Conservation (phyloP, 2,888 invertebrate genomes). For the Hymenopus coronatus region DNA sequence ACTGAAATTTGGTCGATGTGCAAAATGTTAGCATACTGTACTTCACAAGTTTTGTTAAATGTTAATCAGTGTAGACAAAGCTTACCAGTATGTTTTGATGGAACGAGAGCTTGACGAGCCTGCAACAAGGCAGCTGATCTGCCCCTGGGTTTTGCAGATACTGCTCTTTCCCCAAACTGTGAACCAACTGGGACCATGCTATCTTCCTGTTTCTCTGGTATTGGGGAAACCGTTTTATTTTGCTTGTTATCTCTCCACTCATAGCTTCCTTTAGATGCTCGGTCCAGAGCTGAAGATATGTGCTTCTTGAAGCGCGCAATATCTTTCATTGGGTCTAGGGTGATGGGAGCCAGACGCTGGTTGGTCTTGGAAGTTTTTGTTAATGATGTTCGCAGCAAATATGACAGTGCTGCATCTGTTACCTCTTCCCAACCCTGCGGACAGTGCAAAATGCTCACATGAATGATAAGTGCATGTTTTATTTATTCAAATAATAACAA, state of each 20-base stretch:
- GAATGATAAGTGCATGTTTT: too few species aligned
- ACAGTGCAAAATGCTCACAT: background rate
- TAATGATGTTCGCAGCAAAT: conserved; percentile 60
- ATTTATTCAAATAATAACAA: too few species aligned
- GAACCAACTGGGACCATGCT: conserved; percentile 21
- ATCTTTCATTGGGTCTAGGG: conserved; percentile 40
- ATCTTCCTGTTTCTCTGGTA: conserved; percentile 28
- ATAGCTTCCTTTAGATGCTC: conserved; percentile 44
- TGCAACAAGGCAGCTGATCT: conserved; percentile 8
- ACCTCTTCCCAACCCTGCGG: conserved; percentile 78
- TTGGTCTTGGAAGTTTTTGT: conserved; percentile 65
- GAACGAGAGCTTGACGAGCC: background rate
- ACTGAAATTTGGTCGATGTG: too few species aligned
- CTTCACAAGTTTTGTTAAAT: too few species aligned
- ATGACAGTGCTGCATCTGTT: conserved; percentile 63
- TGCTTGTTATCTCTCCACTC: conserved; percentile 3
- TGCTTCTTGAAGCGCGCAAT: conserved; percentile 48
- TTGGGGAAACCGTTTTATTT: conserved; percentile 7
- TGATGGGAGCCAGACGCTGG: conserved; percentile 53
- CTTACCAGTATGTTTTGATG: background rate
- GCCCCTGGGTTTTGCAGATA: conserved; percentile 16
- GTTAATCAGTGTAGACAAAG: too few species aligned
- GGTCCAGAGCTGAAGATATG: conserved; percentile 45
- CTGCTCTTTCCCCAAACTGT: conserved; percentile 21
- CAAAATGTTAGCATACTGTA: too few species aligned